Percentiles rank a stretch among this genome's conserved stretches.
Evolutionary conservation across 2,113 vertebrate species (phyloP).

Genomic region (Dissostichus mawsoni): DNA sequence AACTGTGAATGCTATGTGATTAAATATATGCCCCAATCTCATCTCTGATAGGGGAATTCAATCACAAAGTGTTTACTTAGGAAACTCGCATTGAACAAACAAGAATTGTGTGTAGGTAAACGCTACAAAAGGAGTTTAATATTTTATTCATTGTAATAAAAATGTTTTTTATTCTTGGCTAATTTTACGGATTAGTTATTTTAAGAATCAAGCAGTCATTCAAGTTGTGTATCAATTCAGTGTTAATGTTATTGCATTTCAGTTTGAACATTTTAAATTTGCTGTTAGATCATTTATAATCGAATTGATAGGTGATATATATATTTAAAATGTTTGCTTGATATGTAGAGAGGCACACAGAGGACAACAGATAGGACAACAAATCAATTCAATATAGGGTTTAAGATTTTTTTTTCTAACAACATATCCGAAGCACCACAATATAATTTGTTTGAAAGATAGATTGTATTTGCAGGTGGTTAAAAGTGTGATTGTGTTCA

Average conservation of each 20-base stretch:
- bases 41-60: constrained; percentile 71
- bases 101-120: constrained; percentile 27
- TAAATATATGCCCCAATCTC: constrained; percentile 69
- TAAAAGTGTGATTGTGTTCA: constrained; percentile 31
- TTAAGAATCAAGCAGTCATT: background rate
- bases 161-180: background rate
- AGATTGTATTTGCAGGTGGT: constrained; percentile 34
- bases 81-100: constrained; percentile 59
- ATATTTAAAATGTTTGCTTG: background rate
- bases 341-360: background rate
- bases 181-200: background rate
- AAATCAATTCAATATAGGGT: constrained; percentile 17
- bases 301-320: background rate
- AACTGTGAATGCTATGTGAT: constrained; percentile 75
- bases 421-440: constrained; percentile 6
- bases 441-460: background rate
- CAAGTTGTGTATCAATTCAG: background rate
- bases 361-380: background rate
- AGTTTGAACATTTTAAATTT: background rate
- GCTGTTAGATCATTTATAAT: background rate
- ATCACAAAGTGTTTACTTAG: constrained; percentile 69
- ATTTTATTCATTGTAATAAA: background rate
- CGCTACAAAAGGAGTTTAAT: background rate
- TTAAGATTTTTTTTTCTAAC: background rate
- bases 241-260: background rate